Conservation (phyloP, 2,888 invertebrate species). For the Cylindroiulus punctatus region DNA sequence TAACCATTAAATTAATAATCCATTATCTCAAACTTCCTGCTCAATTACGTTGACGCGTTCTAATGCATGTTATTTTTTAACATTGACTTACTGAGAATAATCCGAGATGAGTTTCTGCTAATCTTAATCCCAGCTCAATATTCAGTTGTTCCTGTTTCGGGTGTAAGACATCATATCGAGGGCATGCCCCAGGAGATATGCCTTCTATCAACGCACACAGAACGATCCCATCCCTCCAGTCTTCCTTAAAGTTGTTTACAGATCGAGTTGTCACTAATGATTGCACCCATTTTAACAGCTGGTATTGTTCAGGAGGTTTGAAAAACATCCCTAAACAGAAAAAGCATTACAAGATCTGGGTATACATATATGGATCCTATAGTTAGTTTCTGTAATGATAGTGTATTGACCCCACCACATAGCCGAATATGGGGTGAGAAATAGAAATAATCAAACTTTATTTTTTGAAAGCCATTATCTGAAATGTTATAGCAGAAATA, state of each 20-base stretch:
- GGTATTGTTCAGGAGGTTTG: conserved; percentile 48
- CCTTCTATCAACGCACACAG: conserved; percentile 57
- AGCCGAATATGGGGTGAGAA: too few relatives aligned
- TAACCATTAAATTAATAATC: neutral
- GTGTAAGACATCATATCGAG: conserved; percentile 58
- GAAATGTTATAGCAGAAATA: too few relatives aligned
- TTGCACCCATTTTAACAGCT: conserved; percentile 57
- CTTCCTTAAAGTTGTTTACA: conserved; percentile 55
- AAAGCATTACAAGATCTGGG: neutral
- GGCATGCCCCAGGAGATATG: conserved; percentile 57
- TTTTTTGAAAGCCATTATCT: too few relatives aligned
- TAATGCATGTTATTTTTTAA: neutral
- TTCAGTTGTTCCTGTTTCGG: conserved; percentile 56
- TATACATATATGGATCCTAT: too few relatives aligned
- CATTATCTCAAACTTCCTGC: neutral
- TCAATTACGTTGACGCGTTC: too few relatives aligned
- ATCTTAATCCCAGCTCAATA: conserved; percentile 56
- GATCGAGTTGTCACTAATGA: conserved; percentile 31
- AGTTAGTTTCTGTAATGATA: too few relatives aligned
- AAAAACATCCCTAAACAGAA: conserved; percentile 26
- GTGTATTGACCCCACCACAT: too few relatives aligned
- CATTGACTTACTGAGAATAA: conserved; percentile 56
- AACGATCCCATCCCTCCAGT: conserved; percentile 58
- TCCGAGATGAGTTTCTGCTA: conserved; percentile 57
- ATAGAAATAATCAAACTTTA: too few relatives aligned